A percentile compares a stretch with the other conserved stretches of the same genome.
Conservation (phyloP, 1,140 invertebrate species). For the Drosophila takahashii region DNA sequence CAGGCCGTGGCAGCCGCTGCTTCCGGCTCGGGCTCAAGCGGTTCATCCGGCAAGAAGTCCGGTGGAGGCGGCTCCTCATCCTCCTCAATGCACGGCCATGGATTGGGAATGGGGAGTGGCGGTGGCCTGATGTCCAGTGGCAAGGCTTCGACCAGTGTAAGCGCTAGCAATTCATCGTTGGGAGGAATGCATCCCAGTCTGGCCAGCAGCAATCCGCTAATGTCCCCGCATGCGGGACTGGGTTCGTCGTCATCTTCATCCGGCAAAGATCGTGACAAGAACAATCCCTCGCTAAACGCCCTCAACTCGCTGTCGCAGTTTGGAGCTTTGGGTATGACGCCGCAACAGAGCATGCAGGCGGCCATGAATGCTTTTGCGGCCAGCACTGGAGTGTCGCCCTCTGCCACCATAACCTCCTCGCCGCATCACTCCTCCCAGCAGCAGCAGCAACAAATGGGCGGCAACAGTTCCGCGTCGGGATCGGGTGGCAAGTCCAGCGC, state of each 20-base stretch:
- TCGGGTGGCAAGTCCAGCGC: conserved; percentile 39
- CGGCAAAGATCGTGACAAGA: conserved; percentile 71
- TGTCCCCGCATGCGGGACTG: conserved; percentile 69
- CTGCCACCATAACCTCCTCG: conserved; percentile 59
- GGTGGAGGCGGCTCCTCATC: conserved; percentile 39
- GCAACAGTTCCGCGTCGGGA: conserved; percentile 34
- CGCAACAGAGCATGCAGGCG: conserved; percentile 83
- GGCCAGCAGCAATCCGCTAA: conserved; percentile 41
- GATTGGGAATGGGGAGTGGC: conserved; percentile 49
- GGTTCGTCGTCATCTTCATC: conserved; percentile 40
- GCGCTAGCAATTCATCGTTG: conserved; percentile 55
- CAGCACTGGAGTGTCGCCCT: conserved; percentile 52
- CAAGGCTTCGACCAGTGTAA: conserved; percentile 63
- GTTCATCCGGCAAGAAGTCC: conserved; percentile 81
- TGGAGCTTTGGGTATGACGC: conserved; percentile 78
- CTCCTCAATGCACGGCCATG: conserved; percentile 59
- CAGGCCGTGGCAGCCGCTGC: conserved; percentile 82
- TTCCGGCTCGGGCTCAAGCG: conserved; percentile 56
- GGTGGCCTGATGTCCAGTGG: conserved; percentile 61
- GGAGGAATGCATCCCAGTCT: conserved; percentile 57
- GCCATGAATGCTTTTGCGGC: conserved; percentile 84
- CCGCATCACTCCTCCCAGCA: conserved; percentile 40
- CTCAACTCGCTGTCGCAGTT: conserved; percentile 82
- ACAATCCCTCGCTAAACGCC: conserved; percentile 81
- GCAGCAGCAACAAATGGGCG: conserved; percentile 49